Conservation (phyloP, 2,888 invertebrate genomes). For the Cataglyphis altisquamis region DNA sequence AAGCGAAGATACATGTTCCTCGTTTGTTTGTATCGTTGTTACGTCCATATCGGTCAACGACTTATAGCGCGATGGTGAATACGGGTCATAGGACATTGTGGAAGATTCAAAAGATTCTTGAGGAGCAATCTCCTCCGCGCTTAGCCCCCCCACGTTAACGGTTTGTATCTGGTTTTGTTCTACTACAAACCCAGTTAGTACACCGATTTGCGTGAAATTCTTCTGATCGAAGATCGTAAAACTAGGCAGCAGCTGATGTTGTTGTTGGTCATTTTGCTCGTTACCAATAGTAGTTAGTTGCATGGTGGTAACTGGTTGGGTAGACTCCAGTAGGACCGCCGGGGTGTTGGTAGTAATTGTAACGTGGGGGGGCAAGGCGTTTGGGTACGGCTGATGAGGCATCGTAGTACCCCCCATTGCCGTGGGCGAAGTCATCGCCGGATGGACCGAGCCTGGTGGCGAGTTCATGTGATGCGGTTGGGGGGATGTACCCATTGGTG, state of each 20-base stretch:
- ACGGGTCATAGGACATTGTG: slow-evolving; percentile 75
- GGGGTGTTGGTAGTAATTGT: slow-evolving; percentile 89
- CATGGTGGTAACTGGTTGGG: slow-evolving; percentile 82
- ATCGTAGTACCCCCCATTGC: slow-evolving; percentile 85
- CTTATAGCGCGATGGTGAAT: slow-evolving; percentile 79
- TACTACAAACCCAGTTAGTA: slow-evolving; percentile 87
- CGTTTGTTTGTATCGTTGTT: slow-evolving; percentile 64
- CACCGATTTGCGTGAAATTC: slow-evolving; percentile 89
- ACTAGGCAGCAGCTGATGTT: slow-evolving; percentile 84
- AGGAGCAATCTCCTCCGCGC: slow-evolving; percentile 87
- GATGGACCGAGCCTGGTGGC: slow-evolving; percentile 80
- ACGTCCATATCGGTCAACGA: slow-evolving; percentile 59
- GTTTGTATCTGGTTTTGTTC: slow-evolving; percentile 87
- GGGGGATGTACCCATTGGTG: slow-evolving; percentile 81
- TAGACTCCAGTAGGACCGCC: slow-evolving; percentile 82
- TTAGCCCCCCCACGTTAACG: slow-evolving; percentile 94
- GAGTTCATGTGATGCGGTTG: slow-evolving; percentile 85
- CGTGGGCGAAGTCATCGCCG: slow-evolving; percentile 82
- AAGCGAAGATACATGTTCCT: slow-evolving; percentile 24
- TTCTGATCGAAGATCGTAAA: slow-evolving; percentile 83
- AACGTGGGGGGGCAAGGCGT: slow-evolving; percentile 95
- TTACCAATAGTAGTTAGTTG: slow-evolving; percentile 94
- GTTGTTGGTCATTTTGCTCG: slow-evolving; percentile 87
- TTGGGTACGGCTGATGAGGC: slow-evolving; percentile 90
- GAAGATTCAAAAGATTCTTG: slow-evolving; percentile 86